phyloP scores from a whole-genome alignment of 64 coral and sea anemone species.

The Montipora efflorescens region DNA sequence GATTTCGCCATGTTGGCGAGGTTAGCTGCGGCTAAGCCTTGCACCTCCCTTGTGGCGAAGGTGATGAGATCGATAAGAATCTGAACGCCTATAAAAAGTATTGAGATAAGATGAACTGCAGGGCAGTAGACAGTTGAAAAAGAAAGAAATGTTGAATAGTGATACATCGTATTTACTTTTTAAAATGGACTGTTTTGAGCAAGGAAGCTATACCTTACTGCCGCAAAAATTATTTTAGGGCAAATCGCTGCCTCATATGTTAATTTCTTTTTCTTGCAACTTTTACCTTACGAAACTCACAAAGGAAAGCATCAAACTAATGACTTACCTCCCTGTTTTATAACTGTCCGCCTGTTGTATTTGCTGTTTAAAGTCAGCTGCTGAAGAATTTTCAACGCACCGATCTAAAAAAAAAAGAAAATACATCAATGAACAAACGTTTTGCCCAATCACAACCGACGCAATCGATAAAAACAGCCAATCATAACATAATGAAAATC shows the following conservation, averaged over 20 bases:
- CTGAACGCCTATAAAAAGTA: constrained; percentile 58
- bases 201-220: too few relatives aligned
- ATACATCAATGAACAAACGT: not conserved
- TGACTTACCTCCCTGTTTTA: constrained; percentile 80
- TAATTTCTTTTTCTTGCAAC: too few relatives aligned
- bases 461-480: too few relatives aligned
- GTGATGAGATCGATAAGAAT: constrained; percentile 75
- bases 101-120: not conserved
- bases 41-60: constrained; percentile 69
- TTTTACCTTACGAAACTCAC: not conserved
- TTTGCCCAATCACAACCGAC: too few relatives aligned
- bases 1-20: constrained; percentile 87
- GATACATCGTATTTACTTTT: too few relatives aligned
- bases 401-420: constrained; percentile 57
- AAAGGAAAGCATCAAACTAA: not conserved
- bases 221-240: too few relatives aligned
- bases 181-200: too few relatives aligned
- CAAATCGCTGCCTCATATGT: too few relatives aligned
- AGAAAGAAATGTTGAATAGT: too few relatives aligned
- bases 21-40: constrained; percentile 81
- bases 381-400: constrained; percentile 81
- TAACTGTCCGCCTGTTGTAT: constrained; percentile 81
- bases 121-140: not conserved
- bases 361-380: constrained; percentile 85
- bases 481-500: too few relatives aligned